phyloP scores from a whole-genome alignment of 2,888 invertebrate genomes.

The Tetranychus truncatus region DNA sequence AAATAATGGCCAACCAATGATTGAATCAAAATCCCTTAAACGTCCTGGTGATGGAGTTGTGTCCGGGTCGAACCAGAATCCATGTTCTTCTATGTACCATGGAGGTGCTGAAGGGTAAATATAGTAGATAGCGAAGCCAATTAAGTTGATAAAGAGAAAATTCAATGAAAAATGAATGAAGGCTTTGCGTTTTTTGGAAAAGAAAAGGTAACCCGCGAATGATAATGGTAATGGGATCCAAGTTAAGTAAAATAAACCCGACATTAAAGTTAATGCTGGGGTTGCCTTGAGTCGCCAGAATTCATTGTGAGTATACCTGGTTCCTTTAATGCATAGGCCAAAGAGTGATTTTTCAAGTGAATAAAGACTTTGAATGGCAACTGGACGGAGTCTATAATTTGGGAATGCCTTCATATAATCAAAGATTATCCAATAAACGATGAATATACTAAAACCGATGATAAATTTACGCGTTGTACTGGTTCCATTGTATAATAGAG shows the following conservation, averaged over 20 bases:
- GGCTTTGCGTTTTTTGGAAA: not conserved
- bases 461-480: not conserved
- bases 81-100: not conserved
- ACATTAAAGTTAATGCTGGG: not conserved
- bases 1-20: constrained; percentile 1
- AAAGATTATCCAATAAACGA: not conserved
- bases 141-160: not conserved
- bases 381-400: constrained; percentile 6
- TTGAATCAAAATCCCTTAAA: constrained; percentile 3
- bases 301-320: not conserved
- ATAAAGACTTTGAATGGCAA: not conserved
- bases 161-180: not conserved
- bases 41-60: not conserved
- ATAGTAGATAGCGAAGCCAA: not conserved
- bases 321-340: not conserved
- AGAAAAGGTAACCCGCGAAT: constrained; percentile 1
- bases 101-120: constrained; percentile 1
- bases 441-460: not conserved
- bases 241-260: not conserved
- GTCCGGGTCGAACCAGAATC: not conserved
- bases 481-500: constrained; percentile 1
- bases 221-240: constrained; percentile 1
- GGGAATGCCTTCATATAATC: constrained; percentile 7
- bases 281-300: not conserved
- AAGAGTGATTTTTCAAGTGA: not conserved